Evolutionary conservation across 2,888 invertebrate species (phyloP), one percentile per base, ranked within the genome.

Genomic region (Cryptosula pallasiana): DNA sequence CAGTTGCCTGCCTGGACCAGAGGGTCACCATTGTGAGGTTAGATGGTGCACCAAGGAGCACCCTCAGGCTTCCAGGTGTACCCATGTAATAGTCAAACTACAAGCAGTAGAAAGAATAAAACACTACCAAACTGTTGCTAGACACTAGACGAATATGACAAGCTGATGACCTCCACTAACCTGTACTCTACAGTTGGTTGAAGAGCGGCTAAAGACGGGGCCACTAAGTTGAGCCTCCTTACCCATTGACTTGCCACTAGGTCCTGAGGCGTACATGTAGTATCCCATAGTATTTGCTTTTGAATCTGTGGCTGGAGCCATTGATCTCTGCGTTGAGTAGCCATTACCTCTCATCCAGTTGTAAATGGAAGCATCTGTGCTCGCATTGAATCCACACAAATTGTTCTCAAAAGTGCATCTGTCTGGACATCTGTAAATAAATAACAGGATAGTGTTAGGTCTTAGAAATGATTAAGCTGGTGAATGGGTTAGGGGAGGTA

Each of bases 111-210:
- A 45, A n/a, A n/a, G 45, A 45, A 45, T 45, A 20, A 45, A 45
- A 45, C 45, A 45, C n/a, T n/a, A n/a, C n/a, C n/a, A n/a, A n/a
- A 45, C 45, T 45, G 45, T 45, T n/a, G n/a, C n/a, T n/a, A 45
- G 45, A 45, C 9, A 45, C 20, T 45, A 45, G 45, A 45, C 20
- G 45, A 45, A 45, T 45, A 45, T n/a, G n/a, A n/a, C n/a, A n/a
- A n/a, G n/a, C n/a, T n/a, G n/a, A n/a, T n/a, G n/a, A n/a, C n/a
- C n/a, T n/a, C n/a, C 13, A 32, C 63, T 29, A 25, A 81, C 81
- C 72, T 77, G 76, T 3, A 81, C 70, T 32, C 76, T 76, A 73
- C 81, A 81, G 63, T 78, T 76, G 5, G 78, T 73, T 63, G 75
- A 77, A n/a, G 79, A 75, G 1, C 76, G 74, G 34, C 74, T 77